Percentiles rank a stretch among this genome's conserved stretches.
Evolutionary conservation across 2,888 invertebrate genomes (phyloP).

Genomic region (Acleris sparsana): DNA sequence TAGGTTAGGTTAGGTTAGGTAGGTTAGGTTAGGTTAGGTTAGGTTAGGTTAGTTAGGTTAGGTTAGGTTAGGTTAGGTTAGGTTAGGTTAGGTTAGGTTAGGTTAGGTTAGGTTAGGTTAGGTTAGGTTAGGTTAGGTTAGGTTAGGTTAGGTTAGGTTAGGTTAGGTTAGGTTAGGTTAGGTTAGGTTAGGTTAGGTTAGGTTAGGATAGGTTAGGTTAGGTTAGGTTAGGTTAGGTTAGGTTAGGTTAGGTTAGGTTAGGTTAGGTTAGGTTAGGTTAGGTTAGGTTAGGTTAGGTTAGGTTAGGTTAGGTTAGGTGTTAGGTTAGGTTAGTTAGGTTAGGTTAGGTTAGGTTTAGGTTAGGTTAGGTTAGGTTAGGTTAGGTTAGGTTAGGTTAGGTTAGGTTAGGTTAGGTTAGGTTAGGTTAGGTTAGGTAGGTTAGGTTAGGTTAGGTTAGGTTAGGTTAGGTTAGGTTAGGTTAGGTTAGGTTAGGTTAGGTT

Average conservation of each 20-base stretch:
- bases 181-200: conserved; percentile 17
- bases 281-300: conserved; percentile 27
- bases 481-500: neutral
- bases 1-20: conserved; percentile 38
- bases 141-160: conserved; percentile 41
- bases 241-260: neutral
- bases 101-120: conserved; percentile 40
- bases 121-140: conserved; percentile 40
- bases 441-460: no score
- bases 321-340: no score
- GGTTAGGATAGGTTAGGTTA: conserved; percentile 33
- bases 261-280: neutral
- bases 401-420: no score
- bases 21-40: no score
- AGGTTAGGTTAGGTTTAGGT: no score
- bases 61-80: conserved; percentile 36
- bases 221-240: conserved; percentile 28
- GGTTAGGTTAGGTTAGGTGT: conserved; percentile 33
- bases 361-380: no score
- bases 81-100: conserved; percentile 40
- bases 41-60: no score
- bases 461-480: neutral
- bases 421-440: no score
- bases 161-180: conserved; percentile 37
- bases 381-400: no score